These are phyloP conservation scores for Quiscalus mexicanus DNA, from an alignment of 2,113 vertebrate species.

Conservation along the genomic window DNA sequence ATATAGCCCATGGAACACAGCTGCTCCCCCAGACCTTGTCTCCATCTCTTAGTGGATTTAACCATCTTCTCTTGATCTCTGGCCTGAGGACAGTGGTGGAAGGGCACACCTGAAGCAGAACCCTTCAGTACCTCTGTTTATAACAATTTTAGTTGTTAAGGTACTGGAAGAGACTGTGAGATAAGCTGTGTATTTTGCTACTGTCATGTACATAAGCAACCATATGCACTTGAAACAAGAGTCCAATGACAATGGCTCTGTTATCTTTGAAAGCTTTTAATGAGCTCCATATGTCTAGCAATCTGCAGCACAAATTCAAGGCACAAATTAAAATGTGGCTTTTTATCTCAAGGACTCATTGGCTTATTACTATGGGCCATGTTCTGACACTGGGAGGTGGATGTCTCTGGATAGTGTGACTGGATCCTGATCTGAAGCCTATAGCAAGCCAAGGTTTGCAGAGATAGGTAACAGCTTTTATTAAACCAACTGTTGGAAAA, in stretches of 20 bases:
- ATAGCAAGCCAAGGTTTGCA: neutral
- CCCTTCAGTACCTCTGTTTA: neutral
- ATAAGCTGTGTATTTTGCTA: slow-evolving; percentile 18
- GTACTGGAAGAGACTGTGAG: neutral
- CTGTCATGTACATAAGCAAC: slow-evolving; percentile 21
- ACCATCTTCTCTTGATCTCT: neutral
- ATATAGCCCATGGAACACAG: neutral
- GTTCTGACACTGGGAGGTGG: slow-evolving; percentile 29
- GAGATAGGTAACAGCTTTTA: slow-evolving; percentile 8
- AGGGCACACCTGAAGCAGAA: neutral
- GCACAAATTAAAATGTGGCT: slow-evolving; percentile 32
- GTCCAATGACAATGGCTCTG: slow-evolving; percentile 64
- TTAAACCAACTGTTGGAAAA: neutral
- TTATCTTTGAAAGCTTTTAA: slow-evolving; percentile 66
- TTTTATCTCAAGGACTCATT: slow-evolving; percentile 54
- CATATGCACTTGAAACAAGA: slow-evolving; percentile 60
- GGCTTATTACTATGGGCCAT: slow-evolving; percentile 3
- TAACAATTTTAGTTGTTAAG: neutral
- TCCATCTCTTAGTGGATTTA: neutral
- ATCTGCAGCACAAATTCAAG: slow-evolving; percentile 33
- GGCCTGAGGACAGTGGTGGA: neutral
- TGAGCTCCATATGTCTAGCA: slow-evolving; percentile 65
- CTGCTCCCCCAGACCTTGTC: neutral
- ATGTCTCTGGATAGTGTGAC: neutral
- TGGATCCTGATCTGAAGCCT: neutral